phyloP scores from a whole-genome alignment of 2,888 invertebrate genomes.

The Habroteleia sp. region DNA sequence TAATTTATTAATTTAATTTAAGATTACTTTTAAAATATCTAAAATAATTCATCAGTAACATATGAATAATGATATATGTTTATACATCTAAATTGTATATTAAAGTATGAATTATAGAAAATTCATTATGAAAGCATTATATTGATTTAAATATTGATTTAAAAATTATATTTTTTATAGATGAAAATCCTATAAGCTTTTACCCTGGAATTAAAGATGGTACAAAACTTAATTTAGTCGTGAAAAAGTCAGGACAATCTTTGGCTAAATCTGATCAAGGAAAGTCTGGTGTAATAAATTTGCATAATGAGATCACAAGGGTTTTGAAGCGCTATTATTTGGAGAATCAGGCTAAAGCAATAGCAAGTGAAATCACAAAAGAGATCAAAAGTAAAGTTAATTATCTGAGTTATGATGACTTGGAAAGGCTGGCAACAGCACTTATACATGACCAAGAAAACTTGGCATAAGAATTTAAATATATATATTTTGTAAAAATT shows the following conservation, averaged over 20 bases:
- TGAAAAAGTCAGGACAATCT: conserved; percentile 84
- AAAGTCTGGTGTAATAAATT: conserved; percentile 78
- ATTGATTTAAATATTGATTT: no score
- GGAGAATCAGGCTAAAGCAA: conserved; percentile 85
- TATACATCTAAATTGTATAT: no score
- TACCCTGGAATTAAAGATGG: conserved; percentile 89
- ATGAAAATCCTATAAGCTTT: conserved; percentile 86
- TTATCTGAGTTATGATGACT: conserved; percentile 84
- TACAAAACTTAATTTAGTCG: conserved; percentile 87
- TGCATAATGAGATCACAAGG: conserved; percentile 84
- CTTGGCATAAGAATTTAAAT: conserved; percentile 79
- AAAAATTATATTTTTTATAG: conserved; percentile 76
- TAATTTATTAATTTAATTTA: no score
- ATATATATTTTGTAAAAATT: conserved; percentile 16
- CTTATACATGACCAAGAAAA: conserved; percentile 87
- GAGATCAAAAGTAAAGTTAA: conserved; percentile 83
- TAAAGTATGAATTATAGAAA: no score
- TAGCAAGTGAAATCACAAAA: conserved; percentile 84
- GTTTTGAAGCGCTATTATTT: conserved; percentile 85
- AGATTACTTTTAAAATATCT: no score
- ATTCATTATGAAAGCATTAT: no score
- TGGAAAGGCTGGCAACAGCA: conserved; percentile 84
- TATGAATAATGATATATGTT: no score
- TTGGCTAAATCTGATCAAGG: conserved; percentile 68
- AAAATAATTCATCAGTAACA: no score